Base-by-base conservation (phyloP, 1,140 invertebrate genomes). In the Formica selysi region DNA sequence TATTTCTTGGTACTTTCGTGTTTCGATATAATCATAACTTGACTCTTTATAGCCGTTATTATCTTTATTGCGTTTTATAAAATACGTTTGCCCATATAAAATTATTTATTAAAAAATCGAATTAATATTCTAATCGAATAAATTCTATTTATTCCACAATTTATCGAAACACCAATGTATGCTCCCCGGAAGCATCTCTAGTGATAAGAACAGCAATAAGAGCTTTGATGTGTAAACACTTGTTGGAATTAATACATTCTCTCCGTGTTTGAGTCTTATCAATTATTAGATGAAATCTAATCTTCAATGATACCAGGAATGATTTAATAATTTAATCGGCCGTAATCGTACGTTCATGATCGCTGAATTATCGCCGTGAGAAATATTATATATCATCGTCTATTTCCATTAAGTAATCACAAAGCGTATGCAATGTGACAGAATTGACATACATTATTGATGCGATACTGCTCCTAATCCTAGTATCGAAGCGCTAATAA, bases 241-340 rank as follows among this genome's bases (percentile, higher is more conserved):
- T 41, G 2, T 74, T 57, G 19, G 13, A 62, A 74, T 83, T 83
- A 62, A 83, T 61, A n/a, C 38, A 83, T 62, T 83, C 79, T 59
- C 51, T 83, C 19, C 73, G n/a, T 32, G 5, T 19, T 51, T 13
- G 19, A 11, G 38, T 7, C n/a, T 74, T 61, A 61, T 83, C 48
- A 83, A 74, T 83, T 73, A 83, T 83, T 74, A 38, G 16, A 2
- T 38, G 54, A 36, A 83, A 83, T 83, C 79, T 62, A 19, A 83
- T 83, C 54, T 70, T 38, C 38, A 61, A 74, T 83, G 73, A 74
- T 74, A 19, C 54, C 68, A 13, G 38, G 26, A 80, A 59, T 67
- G 70, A 83, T 73, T 83, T 73, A 83, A 83, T 62, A 73, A 83
- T 83, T 83, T 83, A 74, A 1, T 29, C 7, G 11, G 13, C 29